These are phyloP conservation scores for Drosophila ficusphila DNA, from an alignment of 1,140 invertebrate genomes.

Conservation along the genomic window DNA sequence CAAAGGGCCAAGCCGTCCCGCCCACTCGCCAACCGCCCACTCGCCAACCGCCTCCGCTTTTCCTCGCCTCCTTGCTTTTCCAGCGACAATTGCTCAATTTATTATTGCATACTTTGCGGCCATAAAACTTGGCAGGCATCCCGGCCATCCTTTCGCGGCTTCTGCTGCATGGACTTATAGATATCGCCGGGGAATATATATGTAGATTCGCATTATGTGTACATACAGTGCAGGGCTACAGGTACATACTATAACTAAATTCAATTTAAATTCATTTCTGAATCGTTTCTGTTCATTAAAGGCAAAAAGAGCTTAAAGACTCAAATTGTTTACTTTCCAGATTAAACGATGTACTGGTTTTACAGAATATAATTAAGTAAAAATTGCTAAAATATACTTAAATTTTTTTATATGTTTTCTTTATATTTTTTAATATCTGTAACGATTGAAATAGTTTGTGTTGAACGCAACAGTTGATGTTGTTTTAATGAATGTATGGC, in stretches of 20 bases:
- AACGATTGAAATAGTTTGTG: background rate
- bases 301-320: no score
- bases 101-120: constrained; percentile 80
- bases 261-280: constrained; percentile 7
- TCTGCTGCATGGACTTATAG: constrained; percentile 41
- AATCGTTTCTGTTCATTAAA: no score
- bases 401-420: background rate
- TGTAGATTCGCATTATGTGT: background rate
- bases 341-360: no score
- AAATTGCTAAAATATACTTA: no score
- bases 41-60: no score
- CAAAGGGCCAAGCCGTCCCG: background rate
- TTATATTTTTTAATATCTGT: background rate
- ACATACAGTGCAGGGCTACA: constrained; percentile 1
- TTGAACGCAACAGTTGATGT: background rate
- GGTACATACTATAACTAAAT: background rate
- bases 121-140: constrained; percentile 61
- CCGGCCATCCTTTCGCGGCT: constrained; percentile 12
- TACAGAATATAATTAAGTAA: no score
- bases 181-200: constrained; percentile 16
- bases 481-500: background rate
- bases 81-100: constrained; percentile 78
- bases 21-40: background rate
- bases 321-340: background rate
- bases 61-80: background rate